A percentile compares a stretch with the other conserved stretches of the same genome.
phyloP scores from a whole-genome alignment of 1,140 invertebrate species.

The Calycopis cecrops region DNA sequence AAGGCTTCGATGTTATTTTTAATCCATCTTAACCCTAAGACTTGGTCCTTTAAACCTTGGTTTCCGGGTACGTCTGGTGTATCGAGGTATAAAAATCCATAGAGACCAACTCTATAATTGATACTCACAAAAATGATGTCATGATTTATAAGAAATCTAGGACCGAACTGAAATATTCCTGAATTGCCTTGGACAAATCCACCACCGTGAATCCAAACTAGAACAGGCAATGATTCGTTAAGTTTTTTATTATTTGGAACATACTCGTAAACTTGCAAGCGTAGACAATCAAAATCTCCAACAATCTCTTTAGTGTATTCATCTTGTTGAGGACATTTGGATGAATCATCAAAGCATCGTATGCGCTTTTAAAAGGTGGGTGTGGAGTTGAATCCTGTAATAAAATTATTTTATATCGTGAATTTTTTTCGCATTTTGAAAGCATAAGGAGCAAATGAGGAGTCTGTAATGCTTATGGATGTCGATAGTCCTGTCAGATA shows the following conservation, averaged over 20 bases:
- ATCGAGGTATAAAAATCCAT: slow-evolving; percentile 22
- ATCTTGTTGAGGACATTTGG: slow-evolving; percentile 2
- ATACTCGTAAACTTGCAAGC: slow-evolving; percentile 6
- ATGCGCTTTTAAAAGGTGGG: slow-evolving; percentile 3
- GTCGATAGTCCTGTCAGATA: no score
- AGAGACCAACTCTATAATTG: slow-evolving; percentile 21
- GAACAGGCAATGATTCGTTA: not conserved
- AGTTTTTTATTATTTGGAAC: not conserved
- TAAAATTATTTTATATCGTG: no score
- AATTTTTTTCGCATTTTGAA: no score
- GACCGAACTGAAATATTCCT: slow-evolving; percentile 13
- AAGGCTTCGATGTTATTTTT: slow-evolving; percentile 22
- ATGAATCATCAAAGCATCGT: slow-evolving; percentile 12
- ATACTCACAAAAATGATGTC: slow-evolving; percentile 19
- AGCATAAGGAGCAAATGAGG: no score
- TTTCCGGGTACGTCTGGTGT: slow-evolving; percentile 22
- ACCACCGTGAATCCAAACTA: slow-evolving; percentile 25
- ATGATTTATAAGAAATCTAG: slow-evolving; percentile 18
- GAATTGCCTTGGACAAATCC: slow-evolving; percentile 16
- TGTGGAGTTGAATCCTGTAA: slow-evolving; percentile 8
- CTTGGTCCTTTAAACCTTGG: slow-evolving; percentile 21
- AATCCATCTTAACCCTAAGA: slow-evolving; percentile 21
- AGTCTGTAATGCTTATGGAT: no score
- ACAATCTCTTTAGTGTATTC: not conserved
- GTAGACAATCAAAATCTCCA: slow-evolving; percentile 14